Base-by-base conservation (phyloP, 2,888 invertebrate species). In the Amaurobius ferox region DNA sequence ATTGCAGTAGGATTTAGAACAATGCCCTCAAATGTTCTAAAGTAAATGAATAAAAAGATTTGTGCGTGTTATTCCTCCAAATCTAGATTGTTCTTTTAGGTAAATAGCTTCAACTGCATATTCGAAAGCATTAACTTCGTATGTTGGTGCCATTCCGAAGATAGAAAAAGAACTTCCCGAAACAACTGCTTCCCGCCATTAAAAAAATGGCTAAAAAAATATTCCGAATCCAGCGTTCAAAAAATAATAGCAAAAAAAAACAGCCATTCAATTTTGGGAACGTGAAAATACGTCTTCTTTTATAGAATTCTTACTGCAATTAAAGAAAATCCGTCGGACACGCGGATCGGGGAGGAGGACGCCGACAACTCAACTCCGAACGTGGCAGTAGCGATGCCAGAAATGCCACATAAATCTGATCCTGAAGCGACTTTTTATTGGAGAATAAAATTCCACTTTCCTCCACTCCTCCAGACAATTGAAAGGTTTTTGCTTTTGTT, bases 341-440 rank as follows among this genome's bases (percentile, higher is more conserved):
- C 11, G 78, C 35, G 73, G 68, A 68, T 40, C 40, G 68, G 16
- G 35, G 40, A 40, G 68, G 64, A 81, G 76, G 76, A 76, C 70
- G 81, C 83, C 83, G 77, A 83, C 83, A 83, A 83, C 83, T 83
- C 83, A 77, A 77, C 83, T 77, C 83, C 71, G 62, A 44, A 74
- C 81, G 70, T 19, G 39, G 76, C 61, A 44, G 55, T 64, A 44
- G 70, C 74, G 64, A 66, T 71, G 72, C 77, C 77, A 72, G 55
- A 72, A 83, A 77, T 72, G 83, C 83, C 83, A 83, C 83, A 83
- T 83, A 83, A 83, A 83, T 83, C 77, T 77, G 77, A 83, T 83
- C 77, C 83, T 71, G 48, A 83, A 83, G 77, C 77, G 83, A 72
- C 77, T 72, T 83, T 83, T 83, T 83, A 83, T 77, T 83, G 71